Base-by-base conservation (phyloP, 2,797 vertebrate species). In the Notolabrus celidotus region DNA sequence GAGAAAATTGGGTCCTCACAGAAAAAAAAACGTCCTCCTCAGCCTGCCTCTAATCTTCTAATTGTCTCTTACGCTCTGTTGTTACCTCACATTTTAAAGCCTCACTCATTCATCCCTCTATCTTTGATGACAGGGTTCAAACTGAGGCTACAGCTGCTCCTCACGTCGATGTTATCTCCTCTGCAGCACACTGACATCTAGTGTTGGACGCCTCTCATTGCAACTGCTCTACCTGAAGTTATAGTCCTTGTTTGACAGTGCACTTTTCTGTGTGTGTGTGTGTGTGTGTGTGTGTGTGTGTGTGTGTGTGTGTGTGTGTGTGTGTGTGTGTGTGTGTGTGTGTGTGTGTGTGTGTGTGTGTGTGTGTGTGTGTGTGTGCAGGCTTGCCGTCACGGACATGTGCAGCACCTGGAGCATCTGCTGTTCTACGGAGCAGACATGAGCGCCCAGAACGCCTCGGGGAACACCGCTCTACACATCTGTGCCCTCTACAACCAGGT, bases 401-500 rank as follows among this genome's bases (percentile, higher is more conserved):
- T 96, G 46, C 97, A 99, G 23, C 97, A 99, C 73, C 91, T 99
- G 71, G 97, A 99, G 78, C 97, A 98, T 84, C 94, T 99, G 39
- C 86, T 99, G 23, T 98, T 98, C 91, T 99, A 98, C 0, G 96
- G 97, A 2, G 97, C 97, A 0, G 96, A 98, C 81, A 97, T 96
- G 96, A 93, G 95, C 0, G 96, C 97, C 0, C 97, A 97, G 93
- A 99, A 99, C 0, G 97, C 97, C 50, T 99, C 97, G 0, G 97
- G 97, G 34, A 99, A 99, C 92, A 94, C 97, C 0, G 97, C 97
- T 0, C 90, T 99, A 45, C 97, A 99, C 92, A 95, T 99, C 92
- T 98, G 97, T 25, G 97, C 97, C 34, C 96, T 99, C 10, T 99
- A 99, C 89, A 99, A 99, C 92, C 96, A 99, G 97, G 97, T 97